Conservation (phyloP, 2,797 vertebrate genomes). For the Uromys caudimaculatus region DNA sequence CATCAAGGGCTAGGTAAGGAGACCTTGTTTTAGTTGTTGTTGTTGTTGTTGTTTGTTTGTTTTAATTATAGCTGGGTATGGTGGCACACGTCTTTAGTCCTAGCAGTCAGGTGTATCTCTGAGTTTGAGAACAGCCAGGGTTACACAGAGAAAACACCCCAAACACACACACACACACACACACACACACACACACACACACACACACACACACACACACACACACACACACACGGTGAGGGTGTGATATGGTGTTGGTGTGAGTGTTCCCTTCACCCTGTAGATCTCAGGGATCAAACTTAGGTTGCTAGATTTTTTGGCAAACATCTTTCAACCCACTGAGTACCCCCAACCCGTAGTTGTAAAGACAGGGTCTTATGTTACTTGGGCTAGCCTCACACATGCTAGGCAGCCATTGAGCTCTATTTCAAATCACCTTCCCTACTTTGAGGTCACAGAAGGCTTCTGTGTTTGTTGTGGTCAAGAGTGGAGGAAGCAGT, state of each 20-base stretch:
- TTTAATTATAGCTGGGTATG: not conserved
- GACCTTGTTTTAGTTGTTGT: not conserved
- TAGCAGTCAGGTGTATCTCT: not conserved
- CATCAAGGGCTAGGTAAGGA: not conserved
- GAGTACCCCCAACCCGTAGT: not conserved
- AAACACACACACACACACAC: too few relatives aligned
- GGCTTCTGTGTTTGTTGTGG: not conserved
- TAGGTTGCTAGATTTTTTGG: not conserved
- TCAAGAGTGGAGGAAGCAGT: not conserved
- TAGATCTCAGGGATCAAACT: not conserved
- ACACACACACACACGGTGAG: too few relatives aligned
- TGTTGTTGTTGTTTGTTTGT: not conserved
- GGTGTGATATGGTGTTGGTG: not conserved
- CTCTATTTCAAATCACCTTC: not conserved
- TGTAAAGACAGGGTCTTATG: not conserved
- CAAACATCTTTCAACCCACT: not conserved
- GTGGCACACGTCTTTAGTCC: not conserved
- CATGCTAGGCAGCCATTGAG: not conserved
- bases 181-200: too few relatives aligned
- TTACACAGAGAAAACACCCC: too few relatives aligned
- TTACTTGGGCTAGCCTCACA: not conserved
- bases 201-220: too few relatives aligned
- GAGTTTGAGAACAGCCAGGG: not conserved
- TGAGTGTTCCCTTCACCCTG: not conserved
- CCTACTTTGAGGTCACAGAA: not conserved